Base-by-base conservation (phyloP, 2,888 invertebrate genomes). In the Harmothoe impar region DNA sequence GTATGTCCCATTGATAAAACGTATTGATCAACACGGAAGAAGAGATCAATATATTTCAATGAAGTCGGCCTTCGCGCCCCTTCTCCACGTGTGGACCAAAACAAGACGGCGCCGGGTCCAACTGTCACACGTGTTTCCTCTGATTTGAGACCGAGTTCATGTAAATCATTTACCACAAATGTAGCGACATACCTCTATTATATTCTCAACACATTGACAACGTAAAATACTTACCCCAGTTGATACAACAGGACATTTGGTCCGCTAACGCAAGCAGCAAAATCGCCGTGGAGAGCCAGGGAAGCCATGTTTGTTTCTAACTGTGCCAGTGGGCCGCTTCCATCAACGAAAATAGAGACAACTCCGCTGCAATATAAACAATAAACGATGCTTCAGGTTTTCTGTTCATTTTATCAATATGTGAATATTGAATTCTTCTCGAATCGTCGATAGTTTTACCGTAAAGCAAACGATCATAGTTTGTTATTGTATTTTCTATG, bases 1-100 rank as follows among this genome's bases (percentile, higher is more conserved):
- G 52, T 52, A 78, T 89, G 89, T 89, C n/a, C 56, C 89, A 89
- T 89, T 89, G 89, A 89, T 89, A 78, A 89, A 72, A 77, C 51
- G 23, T 89, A 89, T 89, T 89, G 89, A 89, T 89, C 78, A 51
- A 43, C 52, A 52, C 54, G 29, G 86, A 56, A 54, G 62, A 25
- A 35, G 56, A 35, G 68, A 89, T 89, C 89, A 89, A 89, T 89
- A 89, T 68, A 68, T 68, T 89, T 89, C 43, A 89, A 68, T 89
- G 89, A 86, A 86, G 84, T 12, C 72, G 5, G 72, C 84, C 51
- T 51, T 17, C 84, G 17, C 84, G 5, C 54, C 54, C 29, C 7
- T 29, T 25, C 31, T 54, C 86, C 86, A 86, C 86, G 86, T 86
- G 86, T 20, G 29, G 86, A 86, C 86, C 54, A 86, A 52, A 86